Base-by-base conservation (phyloP, 1,140 invertebrate species). In the Ceratoteleas bidentatus region DNA sequence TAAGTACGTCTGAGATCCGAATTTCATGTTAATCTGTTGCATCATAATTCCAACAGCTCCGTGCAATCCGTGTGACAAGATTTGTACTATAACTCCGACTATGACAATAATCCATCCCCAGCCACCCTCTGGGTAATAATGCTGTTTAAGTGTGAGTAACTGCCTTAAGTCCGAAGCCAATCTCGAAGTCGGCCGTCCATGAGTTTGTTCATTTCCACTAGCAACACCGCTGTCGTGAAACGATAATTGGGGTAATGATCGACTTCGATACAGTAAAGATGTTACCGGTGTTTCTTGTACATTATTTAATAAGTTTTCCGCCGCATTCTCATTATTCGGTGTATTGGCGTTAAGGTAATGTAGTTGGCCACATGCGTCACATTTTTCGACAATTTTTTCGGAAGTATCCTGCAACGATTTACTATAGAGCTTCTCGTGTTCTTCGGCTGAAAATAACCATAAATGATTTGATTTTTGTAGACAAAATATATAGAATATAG, bases 121-220 rank as follows among this genome's bases (percentile, higher is more conserved):
- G 58, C 94, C 93, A 40, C 93, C 94, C 85, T 94, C 94, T 0
- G 94, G 94, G 79, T 95, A 96, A 84, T 95, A 95, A 78, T 96
- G 94, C 82, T 94, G 73, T 32, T 73, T 69, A 4, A 75, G 56
- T 15, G 60, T 80, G 16, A 93, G 89, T 66, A 94, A 77, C 77
- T 93, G 93, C 34, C 92, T 87, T n/a, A 93, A 84, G 85, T 93
- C 93, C 11, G 92, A 90, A 8, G 92, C 91, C 24, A 93, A 84
- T 38, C 84, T 74, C 6, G 87, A 75, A 1, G 54, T 24, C 50
- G 85, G 84, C 78, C 88, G 74, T 33, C 86, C 81, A 0, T 88
- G 87, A 47, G 75, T 83, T 38, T 88, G 88, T 11, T 90, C 90
- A 57, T 91, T 88, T 10, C 85, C 87, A 61, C 88, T 89, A 43